Conservation (phyloP, 1,140 invertebrate species). For the Cylas formicarius region DNA sequence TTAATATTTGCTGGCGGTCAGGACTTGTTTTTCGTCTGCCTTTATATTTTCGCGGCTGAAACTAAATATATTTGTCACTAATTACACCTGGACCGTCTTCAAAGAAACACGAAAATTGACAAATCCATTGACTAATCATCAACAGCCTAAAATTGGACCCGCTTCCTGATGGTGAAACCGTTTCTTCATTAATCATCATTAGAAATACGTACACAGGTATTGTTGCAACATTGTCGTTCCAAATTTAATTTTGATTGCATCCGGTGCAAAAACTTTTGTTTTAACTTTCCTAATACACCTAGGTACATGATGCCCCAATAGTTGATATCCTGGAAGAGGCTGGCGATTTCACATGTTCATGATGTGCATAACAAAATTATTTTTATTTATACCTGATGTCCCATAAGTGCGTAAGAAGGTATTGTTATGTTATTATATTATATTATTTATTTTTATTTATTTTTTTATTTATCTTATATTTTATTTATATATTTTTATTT, state of each 20-base stretch:
- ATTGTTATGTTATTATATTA: too few relatives aligned
- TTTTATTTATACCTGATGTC: too few relatives aligned
- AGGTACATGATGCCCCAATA: too few relatives aligned
- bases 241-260: conserved; percentile 15
- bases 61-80: conserved; percentile 17
- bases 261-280: too few relatives aligned
- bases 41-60: conserved; percentile 7
- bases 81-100: conserved; percentile 16
- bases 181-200: conserved; percentile 18
- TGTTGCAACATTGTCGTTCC: conserved; percentile 19
- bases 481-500: too few relatives aligned
- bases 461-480: too few relatives aligned
- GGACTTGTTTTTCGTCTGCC: conserved; percentile 2
- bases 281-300: too few relatives aligned
- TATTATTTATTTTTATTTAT: too few relatives aligned
- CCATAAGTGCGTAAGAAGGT: too few relatives aligned
- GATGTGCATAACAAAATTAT: too few relatives aligned
- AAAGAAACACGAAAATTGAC: conserved; percentile 18
- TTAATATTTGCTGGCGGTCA: background rate
- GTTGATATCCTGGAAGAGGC: too few relatives aligned
- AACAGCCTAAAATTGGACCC: conserved; percentile 20
- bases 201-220: conserved; percentile 9
- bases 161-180: conserved; percentile 5
- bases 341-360: too few relatives aligned
- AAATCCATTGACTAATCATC: conserved; percentile 24